These are phyloP conservation scores for Lasiommata megera DNA, from an alignment of 2,888 invertebrate genomes.

Conservation along the genomic window DNA sequence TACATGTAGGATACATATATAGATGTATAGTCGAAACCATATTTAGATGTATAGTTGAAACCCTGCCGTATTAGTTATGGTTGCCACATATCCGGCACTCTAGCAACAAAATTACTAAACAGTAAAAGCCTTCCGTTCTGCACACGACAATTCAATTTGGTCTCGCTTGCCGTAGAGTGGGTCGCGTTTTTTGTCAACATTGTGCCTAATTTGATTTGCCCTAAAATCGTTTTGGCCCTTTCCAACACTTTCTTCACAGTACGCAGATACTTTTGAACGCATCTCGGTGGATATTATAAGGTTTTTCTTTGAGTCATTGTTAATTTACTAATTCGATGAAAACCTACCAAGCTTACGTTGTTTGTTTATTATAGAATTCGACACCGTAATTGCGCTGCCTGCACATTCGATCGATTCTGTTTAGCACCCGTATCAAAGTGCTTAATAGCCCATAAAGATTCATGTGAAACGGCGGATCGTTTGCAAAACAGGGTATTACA, in stretches of 20 bases:
- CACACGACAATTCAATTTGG: constrained; percentile 70
- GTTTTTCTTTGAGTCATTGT: too few relatives aligned
- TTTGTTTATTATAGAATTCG: constrained; percentile 44
- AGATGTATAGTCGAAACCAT: constrained; percentile 1
- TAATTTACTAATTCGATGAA: too few relatives aligned
- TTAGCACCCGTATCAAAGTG: constrained; percentile 46
- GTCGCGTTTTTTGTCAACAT: constrained; percentile 64
- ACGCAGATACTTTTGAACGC: not conserved
- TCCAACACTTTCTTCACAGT: constrained; percentile 13
- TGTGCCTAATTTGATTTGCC: constrained; percentile 65
- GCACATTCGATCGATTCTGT: constrained; percentile 35
- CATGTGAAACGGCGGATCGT: constrained; percentile 46
- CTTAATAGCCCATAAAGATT: constrained; percentile 61
- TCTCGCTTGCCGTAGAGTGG: constrained; percentile 44
- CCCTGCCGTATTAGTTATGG: constrained; percentile 33
- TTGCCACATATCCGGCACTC: constrained; percentile 70
- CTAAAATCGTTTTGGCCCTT: constrained; percentile 37
- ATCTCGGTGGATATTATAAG: too few relatives aligned
- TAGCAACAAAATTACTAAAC: constrained; percentile 58
- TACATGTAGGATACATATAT: not conserved
- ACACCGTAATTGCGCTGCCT: constrained; percentile 32
- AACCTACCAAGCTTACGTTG: not conserved
- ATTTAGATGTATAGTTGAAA: constrained; percentile 4
- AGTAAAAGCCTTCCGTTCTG: constrained; percentile 72
- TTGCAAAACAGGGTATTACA: constrained; percentile 53